phyloP scores from a whole-genome alignment of 2,888 invertebrate genomes.

The Ephialtes manifestator region DNA sequence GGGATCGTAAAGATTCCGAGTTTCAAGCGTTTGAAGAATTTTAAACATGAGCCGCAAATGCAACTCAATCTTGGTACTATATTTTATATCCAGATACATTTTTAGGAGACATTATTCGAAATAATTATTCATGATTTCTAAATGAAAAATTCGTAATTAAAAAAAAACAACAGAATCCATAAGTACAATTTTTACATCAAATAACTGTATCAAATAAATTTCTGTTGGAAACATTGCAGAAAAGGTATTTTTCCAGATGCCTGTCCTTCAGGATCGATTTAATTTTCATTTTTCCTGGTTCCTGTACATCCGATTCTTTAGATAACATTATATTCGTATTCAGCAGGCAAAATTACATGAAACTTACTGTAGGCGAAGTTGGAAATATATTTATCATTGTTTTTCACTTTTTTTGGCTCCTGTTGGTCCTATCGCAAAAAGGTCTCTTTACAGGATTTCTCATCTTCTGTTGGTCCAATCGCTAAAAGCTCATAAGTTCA shows the following conservation, averaged over 20 bases:
- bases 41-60: conserved; percentile 52
- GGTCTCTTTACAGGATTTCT: too few species aligned
- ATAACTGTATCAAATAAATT: too few species aligned
- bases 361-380: too few species aligned
- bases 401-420: too few species aligned
- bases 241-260: background rate
- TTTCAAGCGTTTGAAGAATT: conserved; percentile 64
- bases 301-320: too few species aligned
- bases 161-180: background rate
- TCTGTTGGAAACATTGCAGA: background rate
- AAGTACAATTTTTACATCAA: too few species aligned
- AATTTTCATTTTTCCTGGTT: too few species aligned
- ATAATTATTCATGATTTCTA: background rate
- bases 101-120: background rate
- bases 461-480: background rate
- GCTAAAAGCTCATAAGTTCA: background rate
- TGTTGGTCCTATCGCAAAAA: too few species aligned
- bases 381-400: too few species aligned
- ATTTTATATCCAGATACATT: conserved; percentile 17
- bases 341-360: too few species aligned
- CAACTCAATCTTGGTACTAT: conserved; percentile 27
- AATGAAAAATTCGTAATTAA: background rate
- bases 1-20: conserved; percentile 65
- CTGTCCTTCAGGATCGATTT: too few species aligned
- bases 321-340: too few species aligned